Evolutionary conservation across 2,797 vertebrate genomes (phyloP), one percentile per base, ranked within the genome.

Genomic region (Cynopterus sphinx): DNA sequence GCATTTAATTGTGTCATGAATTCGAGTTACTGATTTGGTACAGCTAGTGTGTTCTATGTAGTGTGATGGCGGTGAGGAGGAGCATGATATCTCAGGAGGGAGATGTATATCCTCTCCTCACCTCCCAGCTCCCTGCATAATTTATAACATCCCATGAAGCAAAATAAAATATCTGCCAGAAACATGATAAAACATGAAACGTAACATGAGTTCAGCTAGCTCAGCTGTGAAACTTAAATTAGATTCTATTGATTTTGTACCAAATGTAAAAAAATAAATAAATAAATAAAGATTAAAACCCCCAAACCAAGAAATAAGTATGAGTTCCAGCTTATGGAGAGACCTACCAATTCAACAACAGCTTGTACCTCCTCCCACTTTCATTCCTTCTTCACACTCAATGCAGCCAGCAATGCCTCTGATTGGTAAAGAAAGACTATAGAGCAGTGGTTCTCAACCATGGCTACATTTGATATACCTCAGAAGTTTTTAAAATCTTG

Each of bases 261-360:
- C 51, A 85, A 85, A 9, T 9, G 13, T 82, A 78, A 87, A 88
- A 94, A 55, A 88, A 88, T 93, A 55, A 88, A 86, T 57, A 33
- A 33, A 33, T 33, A 33, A 33, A 33, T 83, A 31, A 87, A 63
- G 53, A 77, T 21, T 17, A 77, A 84, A 93, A 85, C 70, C 39
- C 83, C 71, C 87, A 71, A 84, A 28, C 24, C 43, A 88, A 84
- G 57, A 83, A 75, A 88, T 3, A 59, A 86, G 79, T 31, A 46
- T 13, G 22, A 63, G 59, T 61, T 67, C 21, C 41, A 59, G 26
- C 28, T 75, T 55, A 43, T 3, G 15, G n/a, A 74, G 31, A 87
- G 59, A 55, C 68, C n/a, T 46, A 33, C 3, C 24, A 28, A 63
- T 46, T 70, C 65, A 87, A 83, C 24, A 61, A 41, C 2, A 92